These are phyloP conservation scores for Sorex fumeus DNA, from an alignment of 2,113 vertebrate species.

Conservation along the genomic window DNA sequence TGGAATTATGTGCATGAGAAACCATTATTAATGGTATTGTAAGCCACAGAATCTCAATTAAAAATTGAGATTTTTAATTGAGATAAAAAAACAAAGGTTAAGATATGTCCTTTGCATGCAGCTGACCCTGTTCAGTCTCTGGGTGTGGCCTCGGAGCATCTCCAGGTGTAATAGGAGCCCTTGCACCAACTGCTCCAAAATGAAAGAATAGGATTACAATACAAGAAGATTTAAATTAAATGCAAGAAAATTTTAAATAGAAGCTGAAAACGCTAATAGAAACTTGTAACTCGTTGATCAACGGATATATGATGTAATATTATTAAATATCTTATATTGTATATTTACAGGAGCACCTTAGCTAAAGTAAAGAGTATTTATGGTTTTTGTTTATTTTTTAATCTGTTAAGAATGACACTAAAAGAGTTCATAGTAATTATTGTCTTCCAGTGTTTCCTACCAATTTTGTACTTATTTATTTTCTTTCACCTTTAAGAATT, in stretches of 20 bases:
- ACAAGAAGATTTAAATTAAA: slow-evolving; percentile 41
- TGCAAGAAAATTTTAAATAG: slow-evolving; percentile 30
- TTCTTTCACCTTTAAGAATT: slow-evolving; percentile 43
- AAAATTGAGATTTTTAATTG: no score
- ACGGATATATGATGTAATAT: neutral
- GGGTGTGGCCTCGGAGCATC: no score
- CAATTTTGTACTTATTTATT: slow-evolving; percentile 24
- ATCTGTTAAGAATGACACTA: slow-evolving; percentile 45
- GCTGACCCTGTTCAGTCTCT: no score
- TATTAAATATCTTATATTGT: neutral
- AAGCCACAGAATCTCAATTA: no score
- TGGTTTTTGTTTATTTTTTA: neutral
- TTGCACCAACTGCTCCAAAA: no score
- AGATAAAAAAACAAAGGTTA: no score
- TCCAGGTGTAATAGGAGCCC: no score
- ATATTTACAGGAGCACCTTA: neutral
- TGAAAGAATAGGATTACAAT: no score
- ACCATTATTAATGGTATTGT: no score
- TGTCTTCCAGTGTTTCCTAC: slow-evolving; percentile 57
- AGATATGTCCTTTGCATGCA: no score
- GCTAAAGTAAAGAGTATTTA: slow-evolving; percentile 22
- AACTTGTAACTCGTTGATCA: slow-evolving; percentile 36
- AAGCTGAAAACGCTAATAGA: slow-evolving; percentile 46
- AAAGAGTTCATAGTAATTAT: slow-evolving; percentile 58
- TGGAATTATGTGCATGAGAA: no score